These are phyloP conservation scores for Tholera decimalis DNA, from an alignment of 2,888 invertebrate genomes.

Conservation along the genomic window DNA sequence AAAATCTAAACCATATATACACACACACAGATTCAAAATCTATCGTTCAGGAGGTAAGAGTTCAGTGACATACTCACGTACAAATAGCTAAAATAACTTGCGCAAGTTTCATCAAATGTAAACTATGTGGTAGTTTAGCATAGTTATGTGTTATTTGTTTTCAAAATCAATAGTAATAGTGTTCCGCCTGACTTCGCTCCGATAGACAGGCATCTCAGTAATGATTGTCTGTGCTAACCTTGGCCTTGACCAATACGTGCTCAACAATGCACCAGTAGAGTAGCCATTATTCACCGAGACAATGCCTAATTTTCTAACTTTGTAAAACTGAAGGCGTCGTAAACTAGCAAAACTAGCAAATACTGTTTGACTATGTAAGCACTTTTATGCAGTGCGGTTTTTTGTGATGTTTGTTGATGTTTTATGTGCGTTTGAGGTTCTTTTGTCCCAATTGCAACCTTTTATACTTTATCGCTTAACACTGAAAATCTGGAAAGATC, in stretches of 20 bases:
- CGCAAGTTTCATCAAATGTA: no score
- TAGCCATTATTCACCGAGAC: background rate
- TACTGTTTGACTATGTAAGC: background rate
- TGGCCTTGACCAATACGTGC: slow-evolving; percentile 41
- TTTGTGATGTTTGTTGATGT: background rate
- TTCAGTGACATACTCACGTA: no score
- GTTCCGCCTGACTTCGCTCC: slow-evolving; percentile 46
- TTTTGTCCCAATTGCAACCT: no score
- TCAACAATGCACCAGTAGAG: slow-evolving; percentile 15
- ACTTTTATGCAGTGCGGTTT: background rate
- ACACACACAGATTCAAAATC: no score
- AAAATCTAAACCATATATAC: no score
- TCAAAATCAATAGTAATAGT: slow-evolving; percentile 9
- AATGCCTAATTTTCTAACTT: slow-evolving; percentile 13
- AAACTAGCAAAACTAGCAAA: background rate
- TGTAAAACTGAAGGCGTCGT: background rate
- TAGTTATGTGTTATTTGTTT: slow-evolving; percentile 19
- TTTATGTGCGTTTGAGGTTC: background rate
- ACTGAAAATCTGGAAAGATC: no score
- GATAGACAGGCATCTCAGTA: slow-evolving; percentile 32
- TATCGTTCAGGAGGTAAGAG: no score
- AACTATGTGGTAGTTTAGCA: background rate
- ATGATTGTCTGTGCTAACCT: slow-evolving; percentile 48
- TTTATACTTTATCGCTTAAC: background rate
- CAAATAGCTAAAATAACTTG: no score